These are phyloP conservation scores for Scytalopus superciliaris DNA, from an alignment of 2,113 vertebrate species.

Conservation along the genomic window DNA sequence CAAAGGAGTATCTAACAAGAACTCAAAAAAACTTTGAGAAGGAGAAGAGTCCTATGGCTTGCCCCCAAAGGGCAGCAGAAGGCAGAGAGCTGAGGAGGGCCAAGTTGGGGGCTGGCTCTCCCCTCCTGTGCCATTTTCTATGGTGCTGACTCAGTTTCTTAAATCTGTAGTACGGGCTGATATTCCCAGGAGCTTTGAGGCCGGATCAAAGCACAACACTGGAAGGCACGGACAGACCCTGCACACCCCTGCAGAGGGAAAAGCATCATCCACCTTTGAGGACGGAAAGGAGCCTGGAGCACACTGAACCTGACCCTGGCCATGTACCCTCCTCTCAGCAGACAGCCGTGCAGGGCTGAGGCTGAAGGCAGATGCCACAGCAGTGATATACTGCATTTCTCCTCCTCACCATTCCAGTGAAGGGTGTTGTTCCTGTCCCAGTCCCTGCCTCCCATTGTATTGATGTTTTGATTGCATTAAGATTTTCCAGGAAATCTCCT, in stretches of 20 bases:
- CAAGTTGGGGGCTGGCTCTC: rapidly evolving
- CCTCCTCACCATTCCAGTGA: rapidly evolving
- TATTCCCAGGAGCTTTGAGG: not conserved
- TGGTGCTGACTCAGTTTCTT: not conserved
- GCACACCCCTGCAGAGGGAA: rapidly evolving
- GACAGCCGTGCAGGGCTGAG: not conserved
- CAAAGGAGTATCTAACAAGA: constrained; percentile 1
- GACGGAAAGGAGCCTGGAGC: not conserved
- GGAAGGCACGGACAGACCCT: not conserved
- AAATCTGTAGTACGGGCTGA: not conserved
- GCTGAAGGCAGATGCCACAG: not conserved
- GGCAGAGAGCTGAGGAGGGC: not conserved
- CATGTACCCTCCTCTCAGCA: not conserved
- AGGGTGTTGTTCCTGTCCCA: rapidly evolving
- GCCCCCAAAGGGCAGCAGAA: not conserved
- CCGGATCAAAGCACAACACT: not conserved
- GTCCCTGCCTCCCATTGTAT: not conserved
- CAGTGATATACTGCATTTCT: not conserved
- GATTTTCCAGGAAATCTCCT: not conserved
- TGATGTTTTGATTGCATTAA: not conserved
- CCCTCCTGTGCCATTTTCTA: not conserved
- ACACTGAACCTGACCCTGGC: not conserved
- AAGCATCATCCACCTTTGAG: not conserved
- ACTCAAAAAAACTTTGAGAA: not conserved
- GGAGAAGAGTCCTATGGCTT: not conserved